Conservation (phyloP, 2,888 invertebrate genomes). For the Drosophila fulvimacula region DNA sequence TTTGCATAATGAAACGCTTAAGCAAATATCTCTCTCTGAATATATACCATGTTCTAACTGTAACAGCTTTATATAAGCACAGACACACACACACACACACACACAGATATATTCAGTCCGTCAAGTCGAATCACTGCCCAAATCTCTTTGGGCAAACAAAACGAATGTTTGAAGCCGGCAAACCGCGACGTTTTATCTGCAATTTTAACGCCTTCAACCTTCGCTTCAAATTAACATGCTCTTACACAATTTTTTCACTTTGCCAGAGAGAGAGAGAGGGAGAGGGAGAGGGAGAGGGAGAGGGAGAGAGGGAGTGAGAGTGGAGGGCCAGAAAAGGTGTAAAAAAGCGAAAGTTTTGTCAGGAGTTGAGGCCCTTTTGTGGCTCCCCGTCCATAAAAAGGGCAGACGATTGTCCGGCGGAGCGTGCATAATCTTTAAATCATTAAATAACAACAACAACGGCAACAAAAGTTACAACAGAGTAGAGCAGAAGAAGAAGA, state of each 20-base stretch:
- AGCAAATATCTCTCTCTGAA: neutral
- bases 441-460: conserved; percentile 78
- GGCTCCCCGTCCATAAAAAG: conserved; percentile 37
- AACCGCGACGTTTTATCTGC: conserved; percentile 63
- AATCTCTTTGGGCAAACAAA: conserved; percentile 13
- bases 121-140: conserved; percentile 1
- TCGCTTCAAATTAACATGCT: conserved; percentile 70
- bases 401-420: conserved; percentile 46
- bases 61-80: conserved; percentile 10
- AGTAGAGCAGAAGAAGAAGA: conserved; percentile 43
- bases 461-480: conserved; percentile 52
- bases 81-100: neutral
- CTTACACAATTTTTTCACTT: conserved; percentile 60
- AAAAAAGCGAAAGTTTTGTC: conserved; percentile 75
- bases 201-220: conserved; percentile 69
- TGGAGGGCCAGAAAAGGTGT: conserved; percentile 59
- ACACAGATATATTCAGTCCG: neutral
- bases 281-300: neutral
- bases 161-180: conserved; percentile 26
- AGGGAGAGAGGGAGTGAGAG: neutral
- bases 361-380: conserved; percentile 39
- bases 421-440: conserved; percentile 78
- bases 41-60: neutral
- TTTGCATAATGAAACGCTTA: conserved; percentile 15
- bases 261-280: conserved; percentile 1